Percentiles rank a stretch among this genome's conserved stretches.
These are phyloP conservation scores for Suillia variegata DNA, from an alignment of 2,888 invertebrate species.

Conservation along the genomic window DNA sequence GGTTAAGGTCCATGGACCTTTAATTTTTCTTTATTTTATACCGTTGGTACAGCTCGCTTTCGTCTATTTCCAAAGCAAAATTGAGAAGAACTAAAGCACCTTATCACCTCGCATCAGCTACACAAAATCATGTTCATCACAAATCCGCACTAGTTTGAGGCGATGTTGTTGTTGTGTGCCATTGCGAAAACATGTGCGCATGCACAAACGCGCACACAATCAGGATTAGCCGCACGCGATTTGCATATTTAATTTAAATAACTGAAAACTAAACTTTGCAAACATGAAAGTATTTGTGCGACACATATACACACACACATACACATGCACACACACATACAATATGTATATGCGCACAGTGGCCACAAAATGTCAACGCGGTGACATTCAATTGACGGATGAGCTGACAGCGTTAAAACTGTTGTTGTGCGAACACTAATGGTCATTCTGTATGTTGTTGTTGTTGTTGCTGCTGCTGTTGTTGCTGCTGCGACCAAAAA, in stretches of 20 bases:
- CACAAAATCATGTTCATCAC: too few relatives aligned
- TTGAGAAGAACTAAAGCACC: too few relatives aligned
- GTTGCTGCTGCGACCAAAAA: too few relatives aligned
- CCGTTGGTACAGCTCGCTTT: too few relatives aligned
- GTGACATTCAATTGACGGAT: slow-evolving; percentile 60
- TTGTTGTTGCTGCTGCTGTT: slow-evolving; percentile 2
- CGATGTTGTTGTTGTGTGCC: too few relatives aligned
- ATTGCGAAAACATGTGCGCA: neutral
- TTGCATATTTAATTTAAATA: slow-evolving; percentile 56
- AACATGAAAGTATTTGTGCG: slow-evolving; percentile 2
- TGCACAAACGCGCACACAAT: neutral
- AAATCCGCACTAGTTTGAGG: too few relatives aligned
- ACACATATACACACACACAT: slow-evolving; percentile 33
- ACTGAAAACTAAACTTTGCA: slow-evolving; percentile 27
- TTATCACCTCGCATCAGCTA: too few relatives aligned
- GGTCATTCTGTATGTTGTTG: slow-evolving; percentile 38
- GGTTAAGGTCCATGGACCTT: too few relatives aligned
- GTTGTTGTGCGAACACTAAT: slow-evolving; percentile 55
- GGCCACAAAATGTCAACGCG: slow-evolving; percentile 55
- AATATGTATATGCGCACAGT: slow-evolving; percentile 35
- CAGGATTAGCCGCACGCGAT: slow-evolving; percentile 53
- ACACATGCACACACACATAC: slow-evolving; percentile 19
- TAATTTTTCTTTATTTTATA: too few relatives aligned
- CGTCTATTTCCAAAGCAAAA: too few relatives aligned
- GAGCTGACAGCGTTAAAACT: slow-evolving; percentile 60